Conservation (phyloP, 1,140 invertebrate genomes). For the Ephestia elutella region DNA sequence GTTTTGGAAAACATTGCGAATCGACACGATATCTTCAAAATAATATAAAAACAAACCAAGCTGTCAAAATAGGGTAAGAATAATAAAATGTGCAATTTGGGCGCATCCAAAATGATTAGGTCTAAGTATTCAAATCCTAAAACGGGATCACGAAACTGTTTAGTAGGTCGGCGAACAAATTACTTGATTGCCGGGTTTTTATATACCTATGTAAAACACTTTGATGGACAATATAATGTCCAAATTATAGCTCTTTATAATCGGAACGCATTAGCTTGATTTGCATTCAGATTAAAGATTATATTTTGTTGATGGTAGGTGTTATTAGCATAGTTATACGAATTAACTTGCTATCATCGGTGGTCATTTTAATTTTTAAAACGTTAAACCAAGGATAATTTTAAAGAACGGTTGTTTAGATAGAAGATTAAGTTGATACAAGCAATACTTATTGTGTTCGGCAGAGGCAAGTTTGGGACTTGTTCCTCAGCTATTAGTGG, state of each 20-base stretch:
- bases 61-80: background rate
- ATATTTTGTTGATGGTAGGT: conserved; percentile 64
- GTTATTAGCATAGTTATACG: conserved; percentile 70
- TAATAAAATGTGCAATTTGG: background rate
- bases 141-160: conserved; percentile 55
- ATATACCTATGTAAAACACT: conserved; percentile 69
- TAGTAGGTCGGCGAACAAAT: conserved; percentile 65
- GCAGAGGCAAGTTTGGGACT: conserved; percentile 17
- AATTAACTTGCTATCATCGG: conserved; percentile 60
- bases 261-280: conserved; percentile 70
- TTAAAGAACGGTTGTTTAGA: conserved; percentile 36
- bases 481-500: conserved; percentile 20
- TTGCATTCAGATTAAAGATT: conserved; percentile 72
- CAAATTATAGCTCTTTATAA: conserved; percentile 69
- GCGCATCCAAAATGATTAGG: conserved; percentile 3
- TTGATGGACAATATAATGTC: conserved; percentile 71
- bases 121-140: conserved; percentile 29
- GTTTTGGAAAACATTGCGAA: background rate
- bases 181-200: conserved; percentile 63
- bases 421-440: conserved; percentile 26
- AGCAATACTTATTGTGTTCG: conserved; percentile 19
- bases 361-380: conserved; percentile 65
- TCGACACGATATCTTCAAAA: background rate
- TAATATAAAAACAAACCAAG: background rate
- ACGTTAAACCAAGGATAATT: conserved; percentile 43